Conservation (phyloP, 2,888 invertebrate genomes). For the Saturnia pavonia region DNA sequence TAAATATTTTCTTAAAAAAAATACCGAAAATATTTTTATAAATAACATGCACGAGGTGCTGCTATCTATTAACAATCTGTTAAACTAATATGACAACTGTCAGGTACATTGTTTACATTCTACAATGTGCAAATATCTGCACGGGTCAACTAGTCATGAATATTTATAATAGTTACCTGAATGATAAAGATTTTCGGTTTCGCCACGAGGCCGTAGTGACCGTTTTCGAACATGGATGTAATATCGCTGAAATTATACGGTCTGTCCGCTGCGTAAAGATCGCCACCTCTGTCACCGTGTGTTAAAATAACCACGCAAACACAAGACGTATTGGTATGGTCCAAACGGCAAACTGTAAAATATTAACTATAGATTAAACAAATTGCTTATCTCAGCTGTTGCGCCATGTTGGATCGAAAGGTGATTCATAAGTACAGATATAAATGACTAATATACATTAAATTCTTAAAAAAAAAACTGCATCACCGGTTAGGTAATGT, state of each 20-base stretch:
- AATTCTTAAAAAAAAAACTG: background rate
- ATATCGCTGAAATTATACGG: slow-evolving; percentile 25
- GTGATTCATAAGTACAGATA: background rate
- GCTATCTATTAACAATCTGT: too few species aligned
- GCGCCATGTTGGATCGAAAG: background rate
- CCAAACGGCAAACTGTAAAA: slow-evolving; percentile 46
- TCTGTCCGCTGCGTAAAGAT: slow-evolving; percentile 27
- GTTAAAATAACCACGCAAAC: slow-evolving; percentile 58
- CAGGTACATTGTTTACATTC: too few species aligned
- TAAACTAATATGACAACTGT: too few species aligned
- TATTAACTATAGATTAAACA: too few species aligned
- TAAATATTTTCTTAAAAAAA: too few species aligned
- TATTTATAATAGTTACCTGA: slow-evolving; percentile 21
- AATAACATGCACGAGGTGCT: too few species aligned
- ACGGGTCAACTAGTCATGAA: too few species aligned
- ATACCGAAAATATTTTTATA: too few species aligned
- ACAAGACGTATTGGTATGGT: slow-evolving; percentile 57
- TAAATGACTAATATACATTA: background rate
- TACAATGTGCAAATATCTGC: too few species aligned
- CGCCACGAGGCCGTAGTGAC: slow-evolving; percentile 26
- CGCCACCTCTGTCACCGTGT: slow-evolving; percentile 42
- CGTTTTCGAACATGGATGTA: slow-evolving; percentile 23
- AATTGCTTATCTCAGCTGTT: background rate
- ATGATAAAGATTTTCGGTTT: slow-evolving; percentile 28
- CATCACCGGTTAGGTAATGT: background rate